Evolutionary conservation across 2,888 invertebrate genomes (phyloP).

Genomic region (Campoletis raptor): DNA sequence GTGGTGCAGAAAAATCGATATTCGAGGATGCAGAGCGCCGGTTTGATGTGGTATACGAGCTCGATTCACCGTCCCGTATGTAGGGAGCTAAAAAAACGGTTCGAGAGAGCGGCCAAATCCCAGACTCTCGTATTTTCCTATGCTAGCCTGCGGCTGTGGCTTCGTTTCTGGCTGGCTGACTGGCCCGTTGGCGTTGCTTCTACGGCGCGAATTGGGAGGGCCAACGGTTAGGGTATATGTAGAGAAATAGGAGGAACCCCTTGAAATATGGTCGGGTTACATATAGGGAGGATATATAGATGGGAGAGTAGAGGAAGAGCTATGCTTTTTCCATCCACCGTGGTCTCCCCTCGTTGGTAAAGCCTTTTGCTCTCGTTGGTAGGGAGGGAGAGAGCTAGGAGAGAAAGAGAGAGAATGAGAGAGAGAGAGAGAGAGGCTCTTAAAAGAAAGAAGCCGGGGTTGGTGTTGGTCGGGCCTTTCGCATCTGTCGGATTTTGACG

Average conservation of each 20-base stretch:
- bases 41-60: slow-evolving; percentile 66
- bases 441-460: slow-evolving; percentile 37
- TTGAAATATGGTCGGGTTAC: slow-evolving; percentile 66
- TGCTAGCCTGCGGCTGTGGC: slow-evolving; percentile 66
- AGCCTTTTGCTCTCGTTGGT: slow-evolving; percentile 36
- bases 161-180: slow-evolving; percentile 66
- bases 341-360: neutral
- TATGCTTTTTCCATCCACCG: slow-evolving; percentile 31
- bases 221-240: slow-evolving; percentile 12
- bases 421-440: slow-evolving; percentile 28
- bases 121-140: slow-evolving; percentile 67
- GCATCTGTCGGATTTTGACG: slow-evolving; percentile 67
- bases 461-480: slow-evolving; percentile 45
- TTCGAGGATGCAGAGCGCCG: slow-evolving; percentile 59
- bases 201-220: slow-evolving; percentile 63
- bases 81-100: slow-evolving; percentile 56
- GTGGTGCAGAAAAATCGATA: slow-evolving; percentile 58
- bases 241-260: slow-evolving; percentile 66
- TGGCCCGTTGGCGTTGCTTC: slow-evolving; percentile 50
- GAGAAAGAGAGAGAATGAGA: neutral
- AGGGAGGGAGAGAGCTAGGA: slow-evolving; percentile 6
- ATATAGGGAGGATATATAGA: slow-evolving; percentile 54
- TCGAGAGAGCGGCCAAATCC: slow-evolving; percentile 67
- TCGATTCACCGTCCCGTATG: slow-evolving; percentile 69
- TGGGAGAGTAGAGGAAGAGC: slow-evolving; percentile 47